These are phyloP conservation scores for Hestina assimilis DNA, from an alignment of 1,140 invertebrate genomes.

Conservation along the genomic window DNA sequence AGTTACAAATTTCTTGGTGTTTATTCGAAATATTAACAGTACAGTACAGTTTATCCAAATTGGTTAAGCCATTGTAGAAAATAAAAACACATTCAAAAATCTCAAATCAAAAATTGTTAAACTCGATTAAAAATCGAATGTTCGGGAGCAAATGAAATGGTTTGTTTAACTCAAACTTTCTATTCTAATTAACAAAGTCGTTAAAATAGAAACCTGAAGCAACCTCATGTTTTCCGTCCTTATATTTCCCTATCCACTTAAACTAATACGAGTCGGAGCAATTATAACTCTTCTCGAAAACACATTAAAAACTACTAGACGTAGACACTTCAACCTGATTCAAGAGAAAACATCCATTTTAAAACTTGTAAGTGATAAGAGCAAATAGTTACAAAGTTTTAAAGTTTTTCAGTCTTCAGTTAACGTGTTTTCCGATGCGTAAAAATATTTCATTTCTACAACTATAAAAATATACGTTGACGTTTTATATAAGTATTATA, in stretches of 20 bases:
- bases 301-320: constrained; percentile 43
- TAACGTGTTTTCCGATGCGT: constrained; percentile 1
- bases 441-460: neutral
- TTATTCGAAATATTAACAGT: too few species aligned
- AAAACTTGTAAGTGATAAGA: constrained; percentile 48
- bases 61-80: too few species aligned
- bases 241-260: constrained; percentile 21
- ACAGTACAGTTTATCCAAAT: too few species aligned
- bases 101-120: too few species aligned
- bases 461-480: too few species aligned
- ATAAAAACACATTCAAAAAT: too few species aligned
- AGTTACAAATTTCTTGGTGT: too few species aligned
- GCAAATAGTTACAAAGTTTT: constrained; percentile 8
- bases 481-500: too few species aligned
- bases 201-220: constrained; percentile 10
- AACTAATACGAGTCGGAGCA: constrained; percentile 23
- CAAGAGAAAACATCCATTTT: constrained; percentile 48
- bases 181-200: constrained; percentile 24
- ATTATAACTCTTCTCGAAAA: constrained; percentile 38
- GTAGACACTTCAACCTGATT: constrained; percentile 25
- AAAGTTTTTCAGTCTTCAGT: constrained; percentile 2
- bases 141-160: neutral
- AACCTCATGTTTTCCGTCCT: constrained; percentile 22
- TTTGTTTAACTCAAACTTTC: constrained; percentile 1
- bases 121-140: too few species aligned